A percentile compares a stretch with the other conserved stretches of the same genome.
These are phyloP conservation scores for Archocentrus centrarchus DNA, from an alignment of 2,113 vertebrate genomes.

Conservation along the genomic window DNA sequence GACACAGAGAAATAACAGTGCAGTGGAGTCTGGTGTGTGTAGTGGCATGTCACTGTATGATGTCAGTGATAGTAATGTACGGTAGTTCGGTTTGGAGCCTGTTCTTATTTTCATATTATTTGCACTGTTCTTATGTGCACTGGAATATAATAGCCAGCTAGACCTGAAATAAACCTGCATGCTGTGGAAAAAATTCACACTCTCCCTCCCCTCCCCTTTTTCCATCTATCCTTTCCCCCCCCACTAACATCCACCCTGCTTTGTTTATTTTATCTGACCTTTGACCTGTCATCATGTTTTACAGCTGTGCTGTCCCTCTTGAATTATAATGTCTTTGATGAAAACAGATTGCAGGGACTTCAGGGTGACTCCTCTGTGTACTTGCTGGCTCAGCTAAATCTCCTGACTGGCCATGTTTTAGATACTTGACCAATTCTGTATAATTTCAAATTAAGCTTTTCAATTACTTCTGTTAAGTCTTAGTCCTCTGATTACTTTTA, in stretches of 20 bases:
- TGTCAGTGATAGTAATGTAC: not conserved
- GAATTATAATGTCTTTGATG: slow-evolving; percentile 12
- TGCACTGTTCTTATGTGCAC: not conserved
- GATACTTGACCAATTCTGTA: slow-evolving; percentile 15
- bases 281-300: slow-evolving; percentile 31
- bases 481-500: not conserved
- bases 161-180: not conserved
- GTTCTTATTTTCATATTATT: not conserved
- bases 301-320: slow-evolving; percentile 22
- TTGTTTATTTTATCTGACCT: slow-evolving; percentile 25
- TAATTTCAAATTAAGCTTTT: slow-evolving; percentile 15
- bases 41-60: not conserved
- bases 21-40: slow-evolving; percentile 4
- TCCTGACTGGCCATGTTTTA: not conserved
- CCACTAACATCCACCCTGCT: not conserved
- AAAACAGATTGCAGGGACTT: slow-evolving; percentile 9
- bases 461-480: not conserved
- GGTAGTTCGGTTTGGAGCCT: not conserved
- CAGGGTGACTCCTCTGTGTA: slow-evolving; percentile 10
- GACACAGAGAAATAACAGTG: slow-evolving; percentile 11
- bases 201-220: no score
- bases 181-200: rapidly evolving
- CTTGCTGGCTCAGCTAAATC: slow-evolving; percentile 32
- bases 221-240: rapidly evolving
- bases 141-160: not conserved